Conservation (phyloP, 2,888 invertebrate species). For the Pachymerium ferrugineum region DNA sequence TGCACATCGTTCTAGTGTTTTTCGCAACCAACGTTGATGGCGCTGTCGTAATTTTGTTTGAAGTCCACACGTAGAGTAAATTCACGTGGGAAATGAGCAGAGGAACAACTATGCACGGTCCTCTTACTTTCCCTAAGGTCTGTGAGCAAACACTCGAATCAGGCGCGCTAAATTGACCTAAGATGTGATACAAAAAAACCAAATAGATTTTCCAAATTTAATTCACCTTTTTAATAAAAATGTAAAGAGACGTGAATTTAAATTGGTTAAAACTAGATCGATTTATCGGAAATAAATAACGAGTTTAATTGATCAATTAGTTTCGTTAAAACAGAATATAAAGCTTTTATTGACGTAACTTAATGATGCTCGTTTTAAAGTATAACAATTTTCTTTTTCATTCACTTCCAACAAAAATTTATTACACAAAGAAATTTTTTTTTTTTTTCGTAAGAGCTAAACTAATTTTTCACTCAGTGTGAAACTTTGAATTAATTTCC, state of each 20-base stretch:
- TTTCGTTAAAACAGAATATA: too few species aligned
- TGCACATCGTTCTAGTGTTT: background rate
- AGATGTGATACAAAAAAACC: background rate
- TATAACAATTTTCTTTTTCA: too few species aligned
- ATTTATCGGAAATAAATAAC: too few species aligned
- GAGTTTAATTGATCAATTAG: too few species aligned
- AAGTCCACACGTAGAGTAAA: constrained; percentile 1
- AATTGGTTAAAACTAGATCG: background rate
- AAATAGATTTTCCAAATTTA: background rate
- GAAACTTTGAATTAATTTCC: too few species aligned
- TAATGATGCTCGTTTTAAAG: too few species aligned
- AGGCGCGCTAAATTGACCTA: background rate
- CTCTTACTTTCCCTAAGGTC: background rate
- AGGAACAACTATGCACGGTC: constrained; percentile 4
- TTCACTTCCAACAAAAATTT: too few species aligned
- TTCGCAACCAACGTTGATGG: background rate
- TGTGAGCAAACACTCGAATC: background rate
- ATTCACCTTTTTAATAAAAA: background rate
- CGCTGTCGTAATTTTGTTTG: background rate
- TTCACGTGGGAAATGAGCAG: background rate
- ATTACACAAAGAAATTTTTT: too few species aligned
- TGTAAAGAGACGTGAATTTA: background rate
- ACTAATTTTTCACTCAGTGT: too few species aligned
- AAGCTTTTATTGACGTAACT: too few species aligned
- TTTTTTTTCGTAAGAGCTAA: too few species aligned